phyloP scores from a whole-genome alignment of 2,113 vertebrate genomes.

The Vulpes ferrilata region DNA sequence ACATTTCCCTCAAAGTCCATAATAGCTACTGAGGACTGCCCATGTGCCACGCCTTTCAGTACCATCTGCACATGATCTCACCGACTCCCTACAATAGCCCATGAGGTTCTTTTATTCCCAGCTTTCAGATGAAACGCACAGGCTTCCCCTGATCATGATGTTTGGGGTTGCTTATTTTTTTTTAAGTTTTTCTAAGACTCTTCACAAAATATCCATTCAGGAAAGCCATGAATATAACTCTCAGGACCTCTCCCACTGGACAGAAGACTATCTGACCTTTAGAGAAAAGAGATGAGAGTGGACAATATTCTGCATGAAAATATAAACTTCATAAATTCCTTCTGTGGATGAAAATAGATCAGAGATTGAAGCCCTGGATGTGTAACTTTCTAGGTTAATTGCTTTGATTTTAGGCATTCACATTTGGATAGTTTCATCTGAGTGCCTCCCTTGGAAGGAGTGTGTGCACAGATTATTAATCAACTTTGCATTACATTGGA shows the following conservation, averaged over 20 bases:
- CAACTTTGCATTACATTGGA: not conserved
- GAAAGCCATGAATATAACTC: not conserved
- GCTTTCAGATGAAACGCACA: not conserved
- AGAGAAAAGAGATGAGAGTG: not conserved
- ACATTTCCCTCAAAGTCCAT: not conserved
- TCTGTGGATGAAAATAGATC: conserved; percentile 13
- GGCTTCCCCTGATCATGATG: not conserved
- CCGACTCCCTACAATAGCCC: not conserved
- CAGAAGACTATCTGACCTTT: not conserved
- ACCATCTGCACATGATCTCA: no score
- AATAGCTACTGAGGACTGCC: accelerated
- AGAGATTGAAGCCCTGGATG: not conserved
- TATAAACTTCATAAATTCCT: conserved; percentile 15
- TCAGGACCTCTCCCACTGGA: not conserved
- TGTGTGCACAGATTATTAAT: conserved; percentile 51
- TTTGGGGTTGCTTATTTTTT: not conserved
- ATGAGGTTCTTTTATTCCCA: not conserved
- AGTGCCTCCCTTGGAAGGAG: conserved; percentile 12
- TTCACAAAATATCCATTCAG: not conserved
- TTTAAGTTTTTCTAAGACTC: not conserved
- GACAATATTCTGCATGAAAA: not conserved
- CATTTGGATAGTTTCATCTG: conserved; percentile 36
- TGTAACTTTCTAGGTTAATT: conserved; percentile 67
- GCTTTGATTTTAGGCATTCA: conserved; percentile 48
- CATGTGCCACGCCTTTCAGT: not conserved